Conservation (phyloP, 2,888 invertebrate species). For the Patella caerulea region DNA sequence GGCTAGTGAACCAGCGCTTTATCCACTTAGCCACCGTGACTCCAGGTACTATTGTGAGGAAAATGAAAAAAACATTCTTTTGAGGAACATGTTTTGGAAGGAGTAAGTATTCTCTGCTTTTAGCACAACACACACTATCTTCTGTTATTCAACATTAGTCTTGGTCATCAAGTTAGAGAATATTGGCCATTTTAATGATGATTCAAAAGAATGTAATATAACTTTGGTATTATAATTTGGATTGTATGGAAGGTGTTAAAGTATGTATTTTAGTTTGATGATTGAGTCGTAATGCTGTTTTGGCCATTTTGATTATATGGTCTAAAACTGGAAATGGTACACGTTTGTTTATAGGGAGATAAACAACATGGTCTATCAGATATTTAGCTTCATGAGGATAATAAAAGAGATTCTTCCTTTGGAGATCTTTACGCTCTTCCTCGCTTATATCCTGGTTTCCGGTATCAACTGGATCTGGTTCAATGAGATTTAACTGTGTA, state of each 20-base stretch:
- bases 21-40: too few species aligned
- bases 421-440: slow-evolving; percentile 1
- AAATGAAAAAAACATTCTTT: too few species aligned
- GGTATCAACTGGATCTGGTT: slow-evolving; percentile 50
- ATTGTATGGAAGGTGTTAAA: background rate
- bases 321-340: slow-evolving; percentile 69
- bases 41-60: too few species aligned
- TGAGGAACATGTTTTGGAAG: too few species aligned
- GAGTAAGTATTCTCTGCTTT: too few species aligned
- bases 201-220: background rate
- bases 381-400: slow-evolving; percentile 69
- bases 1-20: too few species aligned
- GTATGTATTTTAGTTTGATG: background rate
- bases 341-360: slow-evolving; percentile 69
- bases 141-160: too few species aligned
- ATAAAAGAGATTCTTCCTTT: slow-evolving; percentile 16
- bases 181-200: too few species aligned
- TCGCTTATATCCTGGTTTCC: background rate
- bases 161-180: too few species aligned
- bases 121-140: too few species aligned
- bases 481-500: slow-evolving; percentile 69
- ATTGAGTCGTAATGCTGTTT: slow-evolving; percentile 33
- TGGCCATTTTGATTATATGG: slow-evolving; percentile 53
- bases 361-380: slow-evolving; percentile 70
- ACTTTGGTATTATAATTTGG: background rate